Evolutionary conservation across 2,797 vertebrate genomes (phyloP).

Genomic region (Mormyrops boulengeri): DNA sequence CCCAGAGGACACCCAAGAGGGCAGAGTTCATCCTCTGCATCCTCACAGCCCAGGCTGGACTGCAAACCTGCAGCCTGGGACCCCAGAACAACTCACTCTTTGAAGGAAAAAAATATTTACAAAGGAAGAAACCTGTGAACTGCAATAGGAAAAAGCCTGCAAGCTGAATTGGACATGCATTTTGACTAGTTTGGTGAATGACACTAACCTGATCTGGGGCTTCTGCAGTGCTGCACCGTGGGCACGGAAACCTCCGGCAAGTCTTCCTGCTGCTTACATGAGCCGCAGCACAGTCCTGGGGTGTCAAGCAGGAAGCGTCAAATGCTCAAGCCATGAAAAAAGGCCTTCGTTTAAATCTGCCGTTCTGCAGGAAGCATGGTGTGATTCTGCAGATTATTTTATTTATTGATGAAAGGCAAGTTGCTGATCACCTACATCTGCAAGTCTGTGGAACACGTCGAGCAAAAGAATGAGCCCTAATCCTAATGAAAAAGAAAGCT

Average conservation of each 20-base stretch:
- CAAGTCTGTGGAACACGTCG: constrained; percentile 51
- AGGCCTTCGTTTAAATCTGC: constrained; percentile 40
- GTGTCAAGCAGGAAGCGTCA: constrained; percentile 49
- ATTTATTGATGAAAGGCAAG: constrained; percentile 22
- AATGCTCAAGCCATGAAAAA: constrained; percentile 36
- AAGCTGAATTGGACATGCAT: neutral
- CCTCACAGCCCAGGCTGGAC: neutral
- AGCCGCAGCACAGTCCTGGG: constrained; percentile 22
- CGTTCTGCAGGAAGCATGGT: constrained; percentile 25
- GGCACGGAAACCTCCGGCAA: neutral
- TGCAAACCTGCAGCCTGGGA: neutral
- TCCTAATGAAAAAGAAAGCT: constrained; percentile 16
- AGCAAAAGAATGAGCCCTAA: constrained; percentile 30
- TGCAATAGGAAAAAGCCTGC: neutral
- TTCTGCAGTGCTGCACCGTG: neutral
- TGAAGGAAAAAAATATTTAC: neutral
- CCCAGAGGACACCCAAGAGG: neutral
- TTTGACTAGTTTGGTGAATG: neutral
- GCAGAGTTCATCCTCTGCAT: neutral
- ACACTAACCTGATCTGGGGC: constrained; percentile 12
- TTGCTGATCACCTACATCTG: constrained; percentile 45
- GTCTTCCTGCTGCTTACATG: constrained; percentile 30
- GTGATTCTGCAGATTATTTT: constrained; percentile 29
- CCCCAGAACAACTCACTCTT: neutral
- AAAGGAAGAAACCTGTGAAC: constrained; percentile 5